Conservation (phyloP, 2,888 invertebrate species). For the Fragum whitleyi region DNA sequence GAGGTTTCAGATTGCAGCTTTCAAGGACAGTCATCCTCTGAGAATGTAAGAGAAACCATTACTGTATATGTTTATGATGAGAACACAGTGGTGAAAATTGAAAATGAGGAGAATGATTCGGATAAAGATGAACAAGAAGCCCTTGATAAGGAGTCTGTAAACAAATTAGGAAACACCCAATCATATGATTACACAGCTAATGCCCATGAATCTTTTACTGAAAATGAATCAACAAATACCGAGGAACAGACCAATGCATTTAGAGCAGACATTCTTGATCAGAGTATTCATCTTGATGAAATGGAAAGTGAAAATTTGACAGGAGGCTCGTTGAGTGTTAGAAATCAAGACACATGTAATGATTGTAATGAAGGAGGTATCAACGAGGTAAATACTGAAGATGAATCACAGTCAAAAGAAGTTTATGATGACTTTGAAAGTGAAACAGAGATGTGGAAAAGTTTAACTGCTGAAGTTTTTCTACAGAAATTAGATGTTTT, state of each 20-base stretch:
- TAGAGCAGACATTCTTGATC: background rate
- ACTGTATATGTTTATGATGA: background rate
- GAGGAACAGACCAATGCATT: background rate
- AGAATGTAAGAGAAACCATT: background rate
- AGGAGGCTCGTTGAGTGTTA: too few relatives aligned
- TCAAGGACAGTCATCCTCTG: background rate
- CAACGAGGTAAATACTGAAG: background rate
- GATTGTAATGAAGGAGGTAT: background rate
- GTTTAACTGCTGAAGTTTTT: background rate
- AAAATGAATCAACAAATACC: too few relatives aligned
- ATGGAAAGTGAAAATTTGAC: background rate
- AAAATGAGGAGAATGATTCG: background rate
- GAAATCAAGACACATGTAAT: too few relatives aligned
- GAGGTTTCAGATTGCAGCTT: background rate
- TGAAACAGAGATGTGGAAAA: background rate
- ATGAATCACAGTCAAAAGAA: background rate
- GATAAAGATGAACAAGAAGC: background rate
- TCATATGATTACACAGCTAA: too few relatives aligned
- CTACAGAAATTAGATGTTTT: background rate
- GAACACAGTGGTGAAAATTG: background rate
- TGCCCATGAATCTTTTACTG: too few relatives aligned
- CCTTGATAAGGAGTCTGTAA: too few relatives aligned
- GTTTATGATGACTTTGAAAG: background rate
- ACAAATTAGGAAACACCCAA: too few relatives aligned
- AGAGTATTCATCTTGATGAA: background rate